These are phyloP conservation scores for Drosophila setifemur DNA, from an alignment of 1,140 invertebrate genomes.

Conservation along the genomic window DNA sequence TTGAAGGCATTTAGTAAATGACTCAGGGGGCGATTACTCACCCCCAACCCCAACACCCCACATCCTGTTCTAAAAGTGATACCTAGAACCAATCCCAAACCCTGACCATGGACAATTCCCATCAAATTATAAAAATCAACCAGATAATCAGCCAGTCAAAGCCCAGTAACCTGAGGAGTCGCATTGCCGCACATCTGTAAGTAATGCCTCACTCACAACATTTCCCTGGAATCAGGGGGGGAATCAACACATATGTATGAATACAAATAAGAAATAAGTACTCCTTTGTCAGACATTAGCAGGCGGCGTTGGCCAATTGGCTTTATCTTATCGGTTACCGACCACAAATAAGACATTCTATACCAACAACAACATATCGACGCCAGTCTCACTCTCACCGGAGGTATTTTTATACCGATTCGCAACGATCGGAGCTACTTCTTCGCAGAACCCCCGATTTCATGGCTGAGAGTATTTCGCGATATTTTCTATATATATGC, in stretches of 20 bases:
- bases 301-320: conserved; percentile 22
- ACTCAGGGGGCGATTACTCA: too few relatives aligned
- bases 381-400: too few relatives aligned
- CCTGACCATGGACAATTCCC: conserved; percentile 34
- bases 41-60: not conserved
- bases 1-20: too few relatives aligned
- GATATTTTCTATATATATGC: too few relatives aligned
- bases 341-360: conserved; percentile 25
- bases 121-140: conserved; percentile 21
- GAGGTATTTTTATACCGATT: too few relatives aligned
- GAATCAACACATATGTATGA: not conserved
- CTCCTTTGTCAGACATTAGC: conserved; percentile 34
- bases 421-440: too few relatives aligned
- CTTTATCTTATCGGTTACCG: conserved; percentile 39
- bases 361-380: conserved; percentile 9
- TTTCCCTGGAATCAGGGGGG: conserved; percentile 5
- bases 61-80: too few relatives aligned
- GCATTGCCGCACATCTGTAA: conserved; percentile 26
- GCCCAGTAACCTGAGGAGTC: conserved; percentile 11
- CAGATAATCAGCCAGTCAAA: conserved; percentile 25
- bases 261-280: conserved; percentile 30
- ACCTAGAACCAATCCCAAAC: too few relatives aligned
- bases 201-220: conserved; percentile 1
- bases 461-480: too few relatives aligned
- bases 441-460: too few relatives aligned